A percentile compares a stretch with the other conserved stretches of the same genome.
phyloP scores from a whole-genome alignment of 2,113 vertebrate genomes.

The Hemicordylus capensis region DNA sequence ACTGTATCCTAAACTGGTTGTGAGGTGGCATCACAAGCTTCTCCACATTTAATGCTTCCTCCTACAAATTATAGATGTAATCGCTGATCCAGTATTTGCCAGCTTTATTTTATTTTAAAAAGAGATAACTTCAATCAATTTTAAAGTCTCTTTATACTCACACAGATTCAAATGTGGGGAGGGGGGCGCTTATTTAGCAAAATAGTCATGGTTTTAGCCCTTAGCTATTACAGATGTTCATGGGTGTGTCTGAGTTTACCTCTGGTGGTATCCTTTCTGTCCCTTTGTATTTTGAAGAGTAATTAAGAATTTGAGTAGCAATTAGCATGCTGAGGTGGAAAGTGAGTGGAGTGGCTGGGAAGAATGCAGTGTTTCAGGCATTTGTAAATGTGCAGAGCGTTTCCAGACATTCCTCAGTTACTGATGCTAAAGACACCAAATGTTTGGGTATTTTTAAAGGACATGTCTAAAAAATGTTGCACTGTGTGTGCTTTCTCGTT shows the following conservation, averaged over 20 bases:
- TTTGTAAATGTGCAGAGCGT: neutral
- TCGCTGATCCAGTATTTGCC: neutral
- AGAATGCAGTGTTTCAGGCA: neutral
- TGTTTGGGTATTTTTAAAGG: neutral
- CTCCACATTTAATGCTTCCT: neutral
- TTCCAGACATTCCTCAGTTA: neutral
- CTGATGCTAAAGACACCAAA: neutral
- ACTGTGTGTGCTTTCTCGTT: neutral
- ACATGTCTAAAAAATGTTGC: neutral
- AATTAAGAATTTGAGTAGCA: neutral
- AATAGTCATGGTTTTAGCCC: neutral
- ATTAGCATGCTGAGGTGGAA: neutral
- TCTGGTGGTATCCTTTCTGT: neutral
- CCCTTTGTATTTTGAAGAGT: neutral
- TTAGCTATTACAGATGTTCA: neutral
- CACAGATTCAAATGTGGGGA: neutral
- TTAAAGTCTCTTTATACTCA: neutral
- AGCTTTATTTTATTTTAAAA: neutral
- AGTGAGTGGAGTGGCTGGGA: neutral
- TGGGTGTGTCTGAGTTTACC: neutral
- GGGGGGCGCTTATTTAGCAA: neutral
- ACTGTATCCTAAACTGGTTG: neutral
- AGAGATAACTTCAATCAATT: too few species aligned
- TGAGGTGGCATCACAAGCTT: neutral
- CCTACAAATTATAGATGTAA: neutral